Evolutionary conservation across 2,888 invertebrate genomes (phyloP).

Genomic region (Thereva unica): DNA sequence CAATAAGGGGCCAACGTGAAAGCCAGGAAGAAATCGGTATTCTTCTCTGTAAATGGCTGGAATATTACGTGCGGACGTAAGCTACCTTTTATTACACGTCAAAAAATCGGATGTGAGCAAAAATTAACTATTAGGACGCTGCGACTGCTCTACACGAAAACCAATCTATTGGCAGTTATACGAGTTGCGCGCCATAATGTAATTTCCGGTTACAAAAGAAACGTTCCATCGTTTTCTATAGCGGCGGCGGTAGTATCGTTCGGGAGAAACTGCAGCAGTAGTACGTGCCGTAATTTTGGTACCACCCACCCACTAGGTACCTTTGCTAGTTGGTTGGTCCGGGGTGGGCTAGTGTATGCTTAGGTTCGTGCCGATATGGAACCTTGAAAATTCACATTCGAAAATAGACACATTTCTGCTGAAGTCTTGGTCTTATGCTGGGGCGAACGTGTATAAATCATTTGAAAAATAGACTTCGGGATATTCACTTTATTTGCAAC

Average conservation of each 20-base stretch:
- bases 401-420: constrained; percentile 12
- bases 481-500: constrained; percentile 31
- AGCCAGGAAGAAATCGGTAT: background rate
- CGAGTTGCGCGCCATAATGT: constrained; percentile 15
- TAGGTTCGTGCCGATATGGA: no score
- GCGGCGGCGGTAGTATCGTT: background rate
- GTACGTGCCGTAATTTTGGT: constrained; percentile 24
- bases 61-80: background rate
- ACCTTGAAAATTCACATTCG: background rate
- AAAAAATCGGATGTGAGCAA: constrained; percentile 22
- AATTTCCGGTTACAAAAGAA: constrained; percentile 11
- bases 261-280: constrained; percentile 15
- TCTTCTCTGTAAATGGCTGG: constrained; percentile 10
- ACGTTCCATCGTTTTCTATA: background rate
- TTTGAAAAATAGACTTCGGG: constrained; percentile 29
- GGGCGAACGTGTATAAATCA: constrained; percentile 17
- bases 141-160: background rate
- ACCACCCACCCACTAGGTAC: background rate
- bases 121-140: constrained; percentile 9
- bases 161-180: background rate
- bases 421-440: background rate
- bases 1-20: constrained; percentile 6
- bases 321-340: no score
- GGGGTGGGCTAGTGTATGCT: no score
- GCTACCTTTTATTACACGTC: constrained; percentile 12